phyloP scores from a whole-genome alignment of 2,113 vertebrate species.

The Neolamprologus sp. region DNA sequence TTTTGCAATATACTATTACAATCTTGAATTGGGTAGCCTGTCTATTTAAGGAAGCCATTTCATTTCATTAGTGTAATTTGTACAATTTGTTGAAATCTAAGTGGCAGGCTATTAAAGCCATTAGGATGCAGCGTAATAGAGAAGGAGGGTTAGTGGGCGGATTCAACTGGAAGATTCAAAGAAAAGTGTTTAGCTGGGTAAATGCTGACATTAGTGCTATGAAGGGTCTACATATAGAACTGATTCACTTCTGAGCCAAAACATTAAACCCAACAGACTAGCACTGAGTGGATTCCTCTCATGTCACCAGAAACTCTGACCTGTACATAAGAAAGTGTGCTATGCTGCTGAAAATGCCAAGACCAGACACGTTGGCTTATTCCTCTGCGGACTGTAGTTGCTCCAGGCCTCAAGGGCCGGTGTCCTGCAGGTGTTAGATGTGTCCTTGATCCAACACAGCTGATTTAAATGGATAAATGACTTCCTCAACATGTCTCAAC shows the following conservation, averaged over 20 bases:
- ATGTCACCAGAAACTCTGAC: not conserved
- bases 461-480: not conserved
- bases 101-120: slow-evolving; percentile 15
- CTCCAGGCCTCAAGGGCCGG: not conserved
- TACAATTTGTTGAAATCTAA: not conserved
- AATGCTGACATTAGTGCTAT: not conserved
- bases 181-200: not conserved
- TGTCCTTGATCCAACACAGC: not conserved
- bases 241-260: not conserved
- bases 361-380: not conserved
- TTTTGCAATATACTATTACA: not conserved
- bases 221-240: not conserved
- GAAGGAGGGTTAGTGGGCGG: not conserved
- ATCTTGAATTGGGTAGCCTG: not conserved
- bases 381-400: not conserved
- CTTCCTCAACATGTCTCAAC: not conserved
- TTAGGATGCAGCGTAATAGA: not conserved
- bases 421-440: not conserved
- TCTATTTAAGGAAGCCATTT: not conserved
- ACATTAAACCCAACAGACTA: not conserved
- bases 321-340: not conserved
- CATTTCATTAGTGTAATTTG: slow-evolving; percentile 23
- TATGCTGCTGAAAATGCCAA: not conserved
- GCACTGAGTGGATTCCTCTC: not conserved
- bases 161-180: not conserved